These are phyloP conservation scores for Cydia amplana DNA, from an alignment of 1,140 invertebrate species.

Conservation along the genomic window DNA sequence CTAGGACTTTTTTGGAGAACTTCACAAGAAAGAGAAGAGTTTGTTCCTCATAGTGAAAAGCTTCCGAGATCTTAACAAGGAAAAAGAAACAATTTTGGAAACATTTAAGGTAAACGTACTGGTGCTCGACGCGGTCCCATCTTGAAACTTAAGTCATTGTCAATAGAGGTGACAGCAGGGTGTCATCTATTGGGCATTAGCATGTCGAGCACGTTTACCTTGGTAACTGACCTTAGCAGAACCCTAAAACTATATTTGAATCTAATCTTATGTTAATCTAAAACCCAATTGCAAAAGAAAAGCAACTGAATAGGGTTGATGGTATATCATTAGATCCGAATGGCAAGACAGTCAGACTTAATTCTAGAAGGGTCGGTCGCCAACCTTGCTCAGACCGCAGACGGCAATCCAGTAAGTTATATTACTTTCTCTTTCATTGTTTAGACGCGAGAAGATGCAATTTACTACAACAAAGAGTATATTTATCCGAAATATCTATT, in stretches of 20 bases:
- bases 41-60: no score
- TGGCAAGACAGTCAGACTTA: background rate
- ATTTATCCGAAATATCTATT: conserved; percentile 9
- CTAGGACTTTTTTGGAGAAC: no score
- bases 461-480: conserved; percentile 2
- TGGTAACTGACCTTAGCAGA: no score
- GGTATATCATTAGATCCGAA: background rate
- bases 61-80: no score
- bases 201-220: no score
- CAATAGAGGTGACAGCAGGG: no score
- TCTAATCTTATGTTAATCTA: background rate
- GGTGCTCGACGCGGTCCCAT: no score
- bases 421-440: background rate
- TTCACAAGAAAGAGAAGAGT: no score
- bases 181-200: no score
- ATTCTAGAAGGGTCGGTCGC: background rate
- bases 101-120: no score
- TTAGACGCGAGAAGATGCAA: background rate
- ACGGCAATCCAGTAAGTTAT: background rate
- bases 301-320: background rate
- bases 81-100: no score
- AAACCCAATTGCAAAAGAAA: background rate
- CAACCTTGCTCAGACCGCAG: background rate
- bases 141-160: no score
- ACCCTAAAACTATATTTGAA: background rate